Conservation (phyloP, 2,113 vertebrate genomes). For the Plecotus auritus region DNA sequence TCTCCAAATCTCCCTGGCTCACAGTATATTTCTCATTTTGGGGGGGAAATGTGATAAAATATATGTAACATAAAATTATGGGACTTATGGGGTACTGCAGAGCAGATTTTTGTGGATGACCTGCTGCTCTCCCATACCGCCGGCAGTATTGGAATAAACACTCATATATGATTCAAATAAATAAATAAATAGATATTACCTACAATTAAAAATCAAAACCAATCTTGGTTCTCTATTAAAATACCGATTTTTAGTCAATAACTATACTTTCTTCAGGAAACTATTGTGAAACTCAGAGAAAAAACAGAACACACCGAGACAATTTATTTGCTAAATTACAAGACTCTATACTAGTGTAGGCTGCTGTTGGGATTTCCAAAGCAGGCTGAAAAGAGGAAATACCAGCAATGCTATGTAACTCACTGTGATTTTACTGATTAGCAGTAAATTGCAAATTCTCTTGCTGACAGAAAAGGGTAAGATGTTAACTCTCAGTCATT, state of each 20-base stretch:
- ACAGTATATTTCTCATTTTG: not conserved
- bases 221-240: not conserved
- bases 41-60: not conserved
- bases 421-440: not conserved
- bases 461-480: not conserved
- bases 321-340: not conserved
- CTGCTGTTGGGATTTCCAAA: not conserved
- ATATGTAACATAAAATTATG: not conserved
- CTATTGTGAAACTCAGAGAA: not conserved
- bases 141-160: too few relatives aligned
- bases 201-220: not conserved
- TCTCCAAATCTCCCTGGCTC: not conserved
- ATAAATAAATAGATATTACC: not conserved
- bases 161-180: too few relatives aligned
- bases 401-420: not conserved
- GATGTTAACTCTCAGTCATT: not conserved
- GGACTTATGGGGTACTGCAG: too few relatives aligned
- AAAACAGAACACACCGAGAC: not conserved
- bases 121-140: too few relatives aligned
- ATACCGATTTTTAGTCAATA: not conserved
- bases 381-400: not conserved
- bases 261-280: not conserved
- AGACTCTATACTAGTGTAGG: not conserved
- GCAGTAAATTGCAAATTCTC: not conserved
- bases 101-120: too few relatives aligned